Conservation (phyloP, 2,797 vertebrate species). For the Arrhamphus sclerolepis region DNA sequence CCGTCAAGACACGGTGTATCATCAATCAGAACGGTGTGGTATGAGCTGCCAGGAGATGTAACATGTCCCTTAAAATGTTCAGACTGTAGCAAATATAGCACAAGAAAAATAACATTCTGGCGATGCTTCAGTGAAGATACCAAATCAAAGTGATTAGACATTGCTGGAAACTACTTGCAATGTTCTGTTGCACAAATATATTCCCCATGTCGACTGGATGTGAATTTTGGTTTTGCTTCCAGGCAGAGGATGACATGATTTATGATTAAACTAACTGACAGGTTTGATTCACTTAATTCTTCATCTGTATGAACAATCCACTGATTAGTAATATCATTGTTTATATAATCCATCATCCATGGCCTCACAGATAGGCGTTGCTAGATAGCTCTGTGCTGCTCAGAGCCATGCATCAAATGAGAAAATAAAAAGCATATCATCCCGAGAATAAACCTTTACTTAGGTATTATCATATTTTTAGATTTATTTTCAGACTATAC, state of each 20-base stretch:
- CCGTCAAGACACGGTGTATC: constrained; percentile 36
- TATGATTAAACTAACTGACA: constrained; percentile 31
- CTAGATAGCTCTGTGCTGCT: constrained; percentile 32
- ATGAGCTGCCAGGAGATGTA: constrained; percentile 29
- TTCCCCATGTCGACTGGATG: background rate
- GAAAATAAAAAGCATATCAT: constrained; percentile 41
- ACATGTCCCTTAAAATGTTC: constrained; percentile 18
- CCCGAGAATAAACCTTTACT: constrained; percentile 15
- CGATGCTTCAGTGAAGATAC: constrained; percentile 6
- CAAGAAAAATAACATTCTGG: constrained; percentile 14
- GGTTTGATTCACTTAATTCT: constrained; percentile 56
- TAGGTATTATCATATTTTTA: constrained; percentile 4
- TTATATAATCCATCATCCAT: constrained; percentile 57
- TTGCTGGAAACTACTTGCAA: background rate
- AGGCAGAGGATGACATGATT: constrained; percentile 25
- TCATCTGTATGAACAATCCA: constrained; percentile 57
- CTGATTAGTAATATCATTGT: constrained; percentile 59
- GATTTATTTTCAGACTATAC: constrained; percentile 10
- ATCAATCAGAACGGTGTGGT: constrained; percentile 50
- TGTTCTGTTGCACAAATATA: background rate
- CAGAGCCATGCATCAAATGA: constrained; percentile 36
- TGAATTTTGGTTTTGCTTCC: background rate
- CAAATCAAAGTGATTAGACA: constrained; percentile 9
- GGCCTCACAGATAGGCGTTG: constrained; percentile 39
- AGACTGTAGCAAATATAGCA: constrained; percentile 23